Percentiles rank a stretch among this genome's conserved stretches.
These are phyloP conservation scores for Colossoma macropomum DNA, from an alignment of 2,113 vertebrate species.

Conservation along the genomic window DNA sequence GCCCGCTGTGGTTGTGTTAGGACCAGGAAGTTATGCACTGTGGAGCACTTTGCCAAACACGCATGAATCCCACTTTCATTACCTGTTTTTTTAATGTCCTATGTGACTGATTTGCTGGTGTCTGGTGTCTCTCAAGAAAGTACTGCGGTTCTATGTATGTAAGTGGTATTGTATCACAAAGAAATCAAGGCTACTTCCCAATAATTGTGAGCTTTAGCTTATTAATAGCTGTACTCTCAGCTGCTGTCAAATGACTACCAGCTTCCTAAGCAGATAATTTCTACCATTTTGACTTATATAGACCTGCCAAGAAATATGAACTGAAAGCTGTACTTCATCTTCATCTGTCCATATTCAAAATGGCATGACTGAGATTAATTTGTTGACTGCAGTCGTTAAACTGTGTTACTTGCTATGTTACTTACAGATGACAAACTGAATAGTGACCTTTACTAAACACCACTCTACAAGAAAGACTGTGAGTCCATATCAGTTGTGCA, in stretches of 20 bases:
- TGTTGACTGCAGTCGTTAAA: background rate
- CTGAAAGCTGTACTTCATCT: too few species aligned
- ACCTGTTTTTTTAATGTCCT: too few species aligned
- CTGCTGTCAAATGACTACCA: background rate
- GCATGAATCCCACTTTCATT: too few species aligned
- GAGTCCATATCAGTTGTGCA: background rate
- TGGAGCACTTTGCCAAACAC: too few species aligned
- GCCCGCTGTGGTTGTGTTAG: too few species aligned
- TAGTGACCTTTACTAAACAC: background rate
- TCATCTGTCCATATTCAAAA: background rate
- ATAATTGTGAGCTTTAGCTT: too few species aligned
- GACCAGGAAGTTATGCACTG: too few species aligned
- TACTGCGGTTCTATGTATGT: background rate
- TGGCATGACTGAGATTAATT: background rate
- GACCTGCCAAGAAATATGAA: too few species aligned
- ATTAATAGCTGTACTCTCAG: background rate
- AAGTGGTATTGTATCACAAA: too few species aligned
- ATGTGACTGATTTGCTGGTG: too few species aligned
- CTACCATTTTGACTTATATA: background rate
- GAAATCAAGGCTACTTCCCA: too few species aligned
- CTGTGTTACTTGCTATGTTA: background rate
- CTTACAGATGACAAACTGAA: background rate
- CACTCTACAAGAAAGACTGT: background rate
- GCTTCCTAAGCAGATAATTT: background rate
- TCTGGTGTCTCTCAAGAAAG: too few species aligned